Base-by-base conservation (phyloP, 2,888 invertebrate species). In the Apamea anceps region DNA sequence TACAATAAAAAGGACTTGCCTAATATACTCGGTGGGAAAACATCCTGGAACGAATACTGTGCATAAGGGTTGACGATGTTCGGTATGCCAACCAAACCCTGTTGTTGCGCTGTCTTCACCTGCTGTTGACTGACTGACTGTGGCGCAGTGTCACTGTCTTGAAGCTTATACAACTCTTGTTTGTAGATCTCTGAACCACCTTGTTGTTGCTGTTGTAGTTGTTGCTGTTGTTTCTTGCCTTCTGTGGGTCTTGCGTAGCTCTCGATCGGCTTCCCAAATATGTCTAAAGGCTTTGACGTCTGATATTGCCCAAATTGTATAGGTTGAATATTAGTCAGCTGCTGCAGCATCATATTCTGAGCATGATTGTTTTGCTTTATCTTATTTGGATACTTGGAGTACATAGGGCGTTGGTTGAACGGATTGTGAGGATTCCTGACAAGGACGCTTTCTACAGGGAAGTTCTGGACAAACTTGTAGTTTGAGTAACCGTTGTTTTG, bases 21-120 rank as follows among this genome's bases (percentile, higher is more conserved):
- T 94, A 97, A 93, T 87, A 97, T 93, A 87, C 92, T 96, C 73
- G 95, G 93, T 84, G 96, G 96, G 72, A 96, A 92, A 12, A 94
- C 92, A 75, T 96, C 95, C 87, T 96, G 96, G 91, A 94, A 95
- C 42, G 94, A 90, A 89, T 94, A 96, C 76, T 96, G 95, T 37
- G 93, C 91, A 85, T 93, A 96, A 13, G 94, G 93, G 79, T 93
- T 95, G 72, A 91, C 90, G 48, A 92, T 86, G 75, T 92, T 94
- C 54, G 92, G 91, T 42, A 91, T 82, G 57, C 91, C 93, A 75
- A 81, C 89, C 75, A 92, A 90, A 37, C 83, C 87, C 78, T 96
- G 96, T 81, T 96, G 96, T 84, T 97, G 96, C 6, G 95, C 96
- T 8, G 96, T 96, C 90, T 96, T 96, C 85, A 96, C 96, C 81